Evolutionary conservation across 2,113 vertebrate genomes (phyloP), one percentile per base, ranked within the genome.

Genomic region (Gasterosteus nipponicus): DNA sequence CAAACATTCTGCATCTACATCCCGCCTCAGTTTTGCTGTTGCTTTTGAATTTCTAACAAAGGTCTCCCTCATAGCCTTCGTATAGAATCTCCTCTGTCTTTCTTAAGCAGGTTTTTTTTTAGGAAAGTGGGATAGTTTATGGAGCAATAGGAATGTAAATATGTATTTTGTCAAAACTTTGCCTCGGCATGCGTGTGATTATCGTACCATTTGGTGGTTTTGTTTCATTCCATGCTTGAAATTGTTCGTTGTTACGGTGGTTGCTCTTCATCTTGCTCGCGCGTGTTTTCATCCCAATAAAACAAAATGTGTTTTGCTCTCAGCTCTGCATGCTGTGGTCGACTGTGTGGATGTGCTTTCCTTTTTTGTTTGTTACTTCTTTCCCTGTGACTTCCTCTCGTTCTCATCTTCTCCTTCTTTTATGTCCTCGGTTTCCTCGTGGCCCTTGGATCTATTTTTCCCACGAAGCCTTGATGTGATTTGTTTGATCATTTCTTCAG

Each of bases 241-340:
- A 64, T 1, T 59, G 8, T 54, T 63, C 46, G 10, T 31, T 57
- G 56, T 44, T 0, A 42, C 49, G n/a, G 70, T 58, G 2, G 77
- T 61, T 38, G 35, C 47, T 9, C 62, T 85, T 84, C 0, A 47
- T 68, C 83, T 82, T 69, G 77, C 70, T 80, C 10, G 2, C 62
- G 85, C 82, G 78, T 75, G 83, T 86, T 82, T 49, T 61, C 51
- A 86, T 73, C 33, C 42, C 58, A 90, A 90, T 90, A 88, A 91
- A 92, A 67, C 80, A 65, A 38, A 16, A 60, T 44, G 39, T 63
- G 69, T 78, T 74, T 16, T 67, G 59, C 33, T 69, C 22, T 77
- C 42, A 63, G 66, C 26, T 63, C 49, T 61, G 80, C 84, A 69
- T 76, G 74, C 69, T 64, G 49, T 35, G n/a, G 49, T 72, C 33